Evolutionary conservation across 1,140 invertebrate genomes (phyloP), one percentile per base, ranked within the genome.

Genomic region (Solenopsis fugax): DNA sequence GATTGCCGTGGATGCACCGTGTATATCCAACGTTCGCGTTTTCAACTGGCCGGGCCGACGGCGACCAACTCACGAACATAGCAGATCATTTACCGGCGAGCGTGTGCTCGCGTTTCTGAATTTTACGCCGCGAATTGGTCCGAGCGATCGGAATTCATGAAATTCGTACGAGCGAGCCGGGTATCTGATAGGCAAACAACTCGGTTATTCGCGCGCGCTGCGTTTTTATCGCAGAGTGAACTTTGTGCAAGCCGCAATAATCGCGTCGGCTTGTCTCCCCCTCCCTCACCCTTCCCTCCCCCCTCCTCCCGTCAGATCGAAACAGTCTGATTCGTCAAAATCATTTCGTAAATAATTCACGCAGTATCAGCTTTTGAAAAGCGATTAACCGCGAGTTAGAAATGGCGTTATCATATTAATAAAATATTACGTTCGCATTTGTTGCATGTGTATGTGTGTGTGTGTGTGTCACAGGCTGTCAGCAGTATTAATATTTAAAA

Each of bases 101-200:
- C 60, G 48, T 71, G 48, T 64, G 65, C 60, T 50, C n/a, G 65
- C 37, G 65, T 62, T 62, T 88, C 65, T 75, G 69, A 89, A 88
- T 88, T 89, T 88, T 75, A 67, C 48, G 64, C 77, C 76, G 24
- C 45, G 50, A 88, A 88, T 88, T 56, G 72, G 60, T 1, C 24
- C 50, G 41, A 9, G 0, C 71, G 62, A 89, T 89, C 73, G 87
- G 88, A 67, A 89, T 73, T 86, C 88, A 58, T 88, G 81, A 87
- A 88, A 89, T 80, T 80, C 65, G 64, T 21, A 24, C 81, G 67
- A 72, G 72, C 65, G 54, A 72, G 56, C 56, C 69, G 72, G 12
- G 34, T 21, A 84, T 84, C 69, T 50, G 69, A 84, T 84, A 73
- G 73, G 60, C 56, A 67, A 69, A 85, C 72, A 54, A 86, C 88